These are phyloP conservation scores for Cyanistes caeruleus DNA, from an alignment of 2,113 vertebrate genomes.

Conservation along the genomic window DNA sequence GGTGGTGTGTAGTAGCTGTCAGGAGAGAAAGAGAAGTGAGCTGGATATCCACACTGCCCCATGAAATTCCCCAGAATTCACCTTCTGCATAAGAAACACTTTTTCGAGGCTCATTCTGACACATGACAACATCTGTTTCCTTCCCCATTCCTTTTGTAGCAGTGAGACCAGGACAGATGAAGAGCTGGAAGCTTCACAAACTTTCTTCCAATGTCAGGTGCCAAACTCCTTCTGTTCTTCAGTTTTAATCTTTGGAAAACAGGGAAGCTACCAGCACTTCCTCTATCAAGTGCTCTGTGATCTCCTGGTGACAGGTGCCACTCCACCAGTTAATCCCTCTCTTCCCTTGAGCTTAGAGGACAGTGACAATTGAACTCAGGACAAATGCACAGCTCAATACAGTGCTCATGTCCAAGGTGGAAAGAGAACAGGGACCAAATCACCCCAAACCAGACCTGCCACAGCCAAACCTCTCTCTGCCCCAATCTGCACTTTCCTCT, in stretches of 20 bases:
- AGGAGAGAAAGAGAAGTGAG: neutral
- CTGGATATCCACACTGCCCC: neutral
- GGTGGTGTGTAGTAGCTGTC: neutral
- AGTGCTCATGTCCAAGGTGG: accelerated
- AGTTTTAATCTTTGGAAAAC: neutral
- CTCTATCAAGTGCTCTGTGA: neutral
- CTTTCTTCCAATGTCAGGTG: too few relatives aligned
- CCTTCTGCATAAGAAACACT: neutral
- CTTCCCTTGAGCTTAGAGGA: neutral
- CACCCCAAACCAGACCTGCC: neutral
- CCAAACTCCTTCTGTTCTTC: neutral
- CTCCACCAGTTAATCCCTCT: neutral
- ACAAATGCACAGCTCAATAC: neutral
- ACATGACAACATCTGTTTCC: neutral
- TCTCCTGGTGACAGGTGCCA: neutral
- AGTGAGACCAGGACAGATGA: neutral
- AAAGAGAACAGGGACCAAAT: neutral
- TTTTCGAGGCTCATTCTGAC: neutral
- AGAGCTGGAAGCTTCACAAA: neutral
- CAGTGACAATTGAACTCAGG: neutral
- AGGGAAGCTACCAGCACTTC: neutral
- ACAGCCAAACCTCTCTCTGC: neutral
- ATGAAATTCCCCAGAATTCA: neutral
- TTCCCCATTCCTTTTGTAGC: neutral
- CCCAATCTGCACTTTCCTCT: neutral